Percentiles rank a stretch among this genome's conserved stretches.
Conservation (phyloP, 1,140 invertebrate genomes). For the Formica selysi region DNA sequence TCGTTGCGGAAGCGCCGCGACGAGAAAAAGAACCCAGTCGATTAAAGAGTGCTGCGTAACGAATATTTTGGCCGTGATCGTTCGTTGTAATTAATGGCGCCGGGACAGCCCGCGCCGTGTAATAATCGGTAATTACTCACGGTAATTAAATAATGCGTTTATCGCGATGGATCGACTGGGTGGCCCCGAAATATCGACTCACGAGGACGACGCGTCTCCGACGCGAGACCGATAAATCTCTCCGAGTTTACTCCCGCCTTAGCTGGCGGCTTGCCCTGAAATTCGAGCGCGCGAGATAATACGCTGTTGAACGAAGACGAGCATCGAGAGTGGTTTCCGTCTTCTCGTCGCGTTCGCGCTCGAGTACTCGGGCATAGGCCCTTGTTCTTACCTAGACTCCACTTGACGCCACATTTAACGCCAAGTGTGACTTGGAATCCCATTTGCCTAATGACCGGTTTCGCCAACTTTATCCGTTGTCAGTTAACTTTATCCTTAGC, state of each 20-base stretch:
- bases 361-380: slow-evolving; percentile 16
- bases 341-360: slow-evolving; percentile 15
- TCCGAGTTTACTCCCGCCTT: slow-evolving; percentile 55
- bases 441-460: slow-evolving; percentile 60
- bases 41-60: slow-evolving; percentile 78
- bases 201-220: slow-evolving; percentile 59
- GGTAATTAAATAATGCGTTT: slow-evolving; percentile 84
- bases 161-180: slow-evolving; percentile 74
- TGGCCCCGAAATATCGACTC: slow-evolving; percentile 70
- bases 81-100: slow-evolving; percentile 79
- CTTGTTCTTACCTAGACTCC: slow-evolving; percentile 45
- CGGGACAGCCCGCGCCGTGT: slow-evolving; percentile 72
- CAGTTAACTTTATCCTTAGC: slow-evolving; percentile 48
- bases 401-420: slow-evolving; percentile 32
- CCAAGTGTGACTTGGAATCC: slow-evolving; percentile 33
- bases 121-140: slow-evolving; percentile 82
- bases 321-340: slow-evolving; percentile 53
- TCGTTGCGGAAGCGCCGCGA: slow-evolving; percentile 46
- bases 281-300: slow-evolving; percentile 9
- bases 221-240: slow-evolving; percentile 79
- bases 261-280: slow-evolving; percentile 16
- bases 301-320: slow-evolving; percentile 44
- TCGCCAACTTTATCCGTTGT: slow-evolving; percentile 38
- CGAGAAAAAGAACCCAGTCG: slow-evolving; percentile 48
- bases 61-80: slow-evolving; percentile 74